A percentile compares a stretch with the other conserved stretches of the same genome.
phyloP scores from a whole-genome alignment of 2,113 vertebrate species.

The Cercocebus atys region DNA sequence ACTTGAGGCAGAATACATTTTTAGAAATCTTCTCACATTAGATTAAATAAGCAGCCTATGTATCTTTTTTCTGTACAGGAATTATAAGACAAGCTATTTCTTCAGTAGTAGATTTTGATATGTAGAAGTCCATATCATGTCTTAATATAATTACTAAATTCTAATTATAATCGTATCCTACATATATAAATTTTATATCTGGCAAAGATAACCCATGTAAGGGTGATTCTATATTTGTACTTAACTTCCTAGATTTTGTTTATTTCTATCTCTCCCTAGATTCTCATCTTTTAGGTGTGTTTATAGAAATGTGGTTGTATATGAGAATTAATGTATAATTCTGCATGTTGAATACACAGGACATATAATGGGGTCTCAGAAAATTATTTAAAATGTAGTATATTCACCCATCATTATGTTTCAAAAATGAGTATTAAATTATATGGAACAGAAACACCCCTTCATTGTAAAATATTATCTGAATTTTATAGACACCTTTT shows the following conservation, averaged over 20 bases:
- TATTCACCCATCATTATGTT: neutral
- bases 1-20: neutral
- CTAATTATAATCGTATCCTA: neutral
- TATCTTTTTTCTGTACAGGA: neutral
- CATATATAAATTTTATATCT: neutral
- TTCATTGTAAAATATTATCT: neutral
- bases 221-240: neutral
- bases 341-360: neutral
- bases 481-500: neutral
- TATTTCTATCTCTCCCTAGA: neutral
- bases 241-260: neutral
- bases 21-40: neutral
- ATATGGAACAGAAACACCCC: neutral
- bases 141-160: neutral
- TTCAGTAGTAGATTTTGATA: neutral
- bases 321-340: neutral
- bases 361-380: neutral
- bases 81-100: slow-evolving; percentile 9
- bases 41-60: neutral
- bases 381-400: neutral
- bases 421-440: neutral
- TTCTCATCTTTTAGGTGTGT: neutral
- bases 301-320: neutral
- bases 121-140: neutral
- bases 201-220: neutral